phyloP scores from a whole-genome alignment of 2,888 invertebrate species.

The Cosmorhoe ocellata region DNA sequence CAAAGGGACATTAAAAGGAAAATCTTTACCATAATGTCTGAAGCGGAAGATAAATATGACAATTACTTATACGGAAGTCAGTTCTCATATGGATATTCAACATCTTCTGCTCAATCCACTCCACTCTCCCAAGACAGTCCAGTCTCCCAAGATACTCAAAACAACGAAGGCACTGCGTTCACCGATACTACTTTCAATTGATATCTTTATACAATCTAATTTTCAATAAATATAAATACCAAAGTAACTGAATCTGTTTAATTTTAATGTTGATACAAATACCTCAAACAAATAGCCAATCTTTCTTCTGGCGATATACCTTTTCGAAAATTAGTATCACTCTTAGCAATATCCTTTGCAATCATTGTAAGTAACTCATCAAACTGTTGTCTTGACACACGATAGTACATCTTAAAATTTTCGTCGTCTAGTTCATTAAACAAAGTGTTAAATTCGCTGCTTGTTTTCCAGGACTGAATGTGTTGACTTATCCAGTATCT shows the following conservation, averaged over 20 bases:
- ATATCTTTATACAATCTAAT: no score
- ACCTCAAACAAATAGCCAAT: background rate
- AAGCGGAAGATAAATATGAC: slow-evolving; percentile 13
- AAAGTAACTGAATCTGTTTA: no score
- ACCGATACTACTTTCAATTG: no score
- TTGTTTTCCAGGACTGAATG: slow-evolving; percentile 1
- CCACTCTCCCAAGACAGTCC: slow-evolving; percentile 1
- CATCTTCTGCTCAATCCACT: background rate
- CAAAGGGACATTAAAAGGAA: slow-evolving; percentile 19
- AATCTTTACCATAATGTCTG: slow-evolving; percentile 14
- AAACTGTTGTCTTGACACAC: slow-evolving; percentile 25
- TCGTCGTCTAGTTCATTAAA: slow-evolving; percentile 24
- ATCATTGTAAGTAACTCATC: slow-evolving; percentile 20
- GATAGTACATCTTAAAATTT: slow-evolving; percentile 25
- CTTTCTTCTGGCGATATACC: slow-evolving; percentile 2
- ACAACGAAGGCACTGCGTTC: no score
- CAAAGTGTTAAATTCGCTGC: slow-evolving; percentile 15
- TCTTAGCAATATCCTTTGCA: slow-evolving; percentile 19
- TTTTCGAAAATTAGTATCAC: slow-evolving; percentile 8
- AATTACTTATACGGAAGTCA: slow-evolving; percentile 13
- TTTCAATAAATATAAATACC: no score
- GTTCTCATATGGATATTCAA: slow-evolving; percentile 3
- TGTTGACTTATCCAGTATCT: slow-evolving; percentile 4
- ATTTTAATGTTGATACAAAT: no score
- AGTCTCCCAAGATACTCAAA: no score